Conservation (phyloP, 1,140 invertebrate species). For the Nomia melanderi region DNA sequence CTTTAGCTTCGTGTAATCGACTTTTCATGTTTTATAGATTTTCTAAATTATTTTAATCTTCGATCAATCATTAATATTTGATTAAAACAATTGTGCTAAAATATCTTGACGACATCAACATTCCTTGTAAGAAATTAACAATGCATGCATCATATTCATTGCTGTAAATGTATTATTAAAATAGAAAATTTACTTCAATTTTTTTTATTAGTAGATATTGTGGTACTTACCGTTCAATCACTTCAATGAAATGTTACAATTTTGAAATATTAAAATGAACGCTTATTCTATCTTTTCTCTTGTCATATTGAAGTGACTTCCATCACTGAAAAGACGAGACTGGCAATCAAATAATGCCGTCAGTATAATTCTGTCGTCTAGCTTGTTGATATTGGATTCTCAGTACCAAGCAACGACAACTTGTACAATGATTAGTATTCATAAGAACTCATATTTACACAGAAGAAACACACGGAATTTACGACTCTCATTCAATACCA, state of each 20-base stretch:
- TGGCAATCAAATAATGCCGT: background rate
- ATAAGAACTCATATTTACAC: background rate
- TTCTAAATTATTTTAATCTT: background rate
- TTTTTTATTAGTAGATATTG: too few relatives aligned
- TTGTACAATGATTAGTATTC: background rate
- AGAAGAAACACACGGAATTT: background rate
- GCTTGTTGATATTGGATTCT: conserved; percentile 4
- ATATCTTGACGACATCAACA: background rate
- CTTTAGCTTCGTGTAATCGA: background rate
- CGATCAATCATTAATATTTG: background rate
- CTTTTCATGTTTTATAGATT: background rate
- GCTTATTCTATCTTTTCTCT: background rate
- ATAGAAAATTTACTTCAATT: background rate
- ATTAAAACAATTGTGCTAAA: background rate
- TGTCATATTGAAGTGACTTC: background rate
- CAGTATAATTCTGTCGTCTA: background rate
- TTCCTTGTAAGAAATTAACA: background rate
- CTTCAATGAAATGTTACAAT: background rate
- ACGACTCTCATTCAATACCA: background rate
- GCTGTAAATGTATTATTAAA: background rate
- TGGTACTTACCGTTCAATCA: background rate
- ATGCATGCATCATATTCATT: background rate
- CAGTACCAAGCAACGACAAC: background rate
- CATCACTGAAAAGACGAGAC: background rate
- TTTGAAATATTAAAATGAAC: background rate